Conservation (phyloP, 2,888 invertebrate genomes). For the Aporophyla lueneburgensis region DNA sequence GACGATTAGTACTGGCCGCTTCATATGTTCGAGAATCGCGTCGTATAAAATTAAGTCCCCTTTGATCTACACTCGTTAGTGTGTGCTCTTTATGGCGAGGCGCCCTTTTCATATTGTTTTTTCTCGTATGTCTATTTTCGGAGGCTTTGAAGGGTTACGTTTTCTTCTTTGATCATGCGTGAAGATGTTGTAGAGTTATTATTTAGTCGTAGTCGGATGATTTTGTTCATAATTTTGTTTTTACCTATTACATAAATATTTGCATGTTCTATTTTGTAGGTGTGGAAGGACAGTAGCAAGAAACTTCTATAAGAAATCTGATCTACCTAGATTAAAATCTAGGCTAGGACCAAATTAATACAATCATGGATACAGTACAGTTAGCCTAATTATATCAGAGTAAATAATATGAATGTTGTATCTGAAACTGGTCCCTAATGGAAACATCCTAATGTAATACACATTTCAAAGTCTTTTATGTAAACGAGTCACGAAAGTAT, state of each 20-base stretch:
- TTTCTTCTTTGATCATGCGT: slow-evolving; percentile 46
- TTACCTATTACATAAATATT: not conserved
- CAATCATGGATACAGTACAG: not conserved
- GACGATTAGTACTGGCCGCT: slow-evolving; percentile 64
- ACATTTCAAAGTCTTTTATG: not conserved
- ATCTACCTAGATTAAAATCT: not conserved
- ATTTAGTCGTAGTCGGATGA: not conserved
- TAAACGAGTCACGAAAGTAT: not conserved
- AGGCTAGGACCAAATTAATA: not conserved
- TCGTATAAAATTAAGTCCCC: slow-evolving; percentile 59
- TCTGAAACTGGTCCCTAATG: not conserved
- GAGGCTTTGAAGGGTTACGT: slow-evolving; percentile 34
- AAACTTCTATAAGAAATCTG: not conserved
- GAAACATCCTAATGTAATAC: too few species aligned
- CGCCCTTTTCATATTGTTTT: slow-evolving; percentile 35
- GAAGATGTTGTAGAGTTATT: slow-evolving; percentile 26
- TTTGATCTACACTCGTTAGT: slow-evolving; percentile 70
- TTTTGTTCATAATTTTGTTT: not conserved
- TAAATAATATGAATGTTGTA: not conserved
- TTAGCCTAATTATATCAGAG: not conserved
- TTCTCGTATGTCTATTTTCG: slow-evolving; percentile 56
- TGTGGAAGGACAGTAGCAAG: not conserved
- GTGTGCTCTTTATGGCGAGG: slow-evolving; percentile 45
- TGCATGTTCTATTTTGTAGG: not conserved
- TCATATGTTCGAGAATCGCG: slow-evolving; percentile 75